These are phyloP conservation scores for Platysternon megacephalum DNA, from an alignment of 2,113 vertebrate genomes.

Conservation along the genomic window DNA sequence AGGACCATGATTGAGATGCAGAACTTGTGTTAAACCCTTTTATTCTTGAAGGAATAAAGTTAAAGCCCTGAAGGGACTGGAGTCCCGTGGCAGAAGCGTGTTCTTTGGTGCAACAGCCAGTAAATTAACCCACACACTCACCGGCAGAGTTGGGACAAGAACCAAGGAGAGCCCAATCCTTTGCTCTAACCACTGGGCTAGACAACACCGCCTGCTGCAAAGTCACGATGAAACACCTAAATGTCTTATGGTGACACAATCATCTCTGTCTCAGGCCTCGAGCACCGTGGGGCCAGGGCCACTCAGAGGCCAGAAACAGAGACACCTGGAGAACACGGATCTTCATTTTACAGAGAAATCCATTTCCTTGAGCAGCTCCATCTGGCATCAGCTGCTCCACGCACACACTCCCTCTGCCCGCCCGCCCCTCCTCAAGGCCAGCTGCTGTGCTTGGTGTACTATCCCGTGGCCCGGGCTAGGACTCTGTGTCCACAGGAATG, in stretches of 20 bases:
- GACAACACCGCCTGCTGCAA: background rate
- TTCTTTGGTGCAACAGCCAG: background rate
- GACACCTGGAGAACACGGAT: background rate
- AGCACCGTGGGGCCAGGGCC: background rate
- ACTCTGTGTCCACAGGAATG: slow-evolving; percentile 8
- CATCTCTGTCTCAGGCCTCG: background rate
- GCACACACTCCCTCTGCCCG: background rate
- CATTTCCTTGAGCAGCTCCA: background rate
- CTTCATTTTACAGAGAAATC: background rate
- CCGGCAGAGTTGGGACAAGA: background rate
- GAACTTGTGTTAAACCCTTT: background rate
- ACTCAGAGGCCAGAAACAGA: background rate
- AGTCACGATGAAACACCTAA: background rate
- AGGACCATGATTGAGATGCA: background rate
- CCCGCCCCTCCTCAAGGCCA: background rate
- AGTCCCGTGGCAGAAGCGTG: background rate
- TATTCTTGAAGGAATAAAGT: background rate
- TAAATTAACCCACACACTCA: background rate
- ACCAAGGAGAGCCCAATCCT: too few relatives aligned
- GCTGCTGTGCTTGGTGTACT: background rate
- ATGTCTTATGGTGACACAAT: background rate
- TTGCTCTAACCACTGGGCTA: background rate
- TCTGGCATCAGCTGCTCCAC: background rate
- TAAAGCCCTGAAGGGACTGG: background rate
- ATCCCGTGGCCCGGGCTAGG: background rate